Base-by-base conservation (phyloP, 2,797 vertebrate genomes). In the Stomatorhinus walkeri region DNA sequence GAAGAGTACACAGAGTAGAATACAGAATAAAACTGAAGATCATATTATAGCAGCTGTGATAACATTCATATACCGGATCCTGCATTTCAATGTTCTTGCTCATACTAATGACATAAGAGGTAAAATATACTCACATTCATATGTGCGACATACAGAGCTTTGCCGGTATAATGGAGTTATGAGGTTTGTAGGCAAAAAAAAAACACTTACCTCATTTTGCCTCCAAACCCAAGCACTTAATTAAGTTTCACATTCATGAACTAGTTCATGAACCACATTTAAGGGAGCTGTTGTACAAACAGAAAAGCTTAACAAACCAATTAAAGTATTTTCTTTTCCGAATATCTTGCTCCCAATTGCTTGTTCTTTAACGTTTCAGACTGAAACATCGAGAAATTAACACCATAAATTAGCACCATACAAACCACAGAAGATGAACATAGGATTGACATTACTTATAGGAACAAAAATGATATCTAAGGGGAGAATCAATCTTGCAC, bases 161-260 rank as follows among this genome's bases (percentile, higher is more conserved):
- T 88, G 89, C 9, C 88, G 88, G 88, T 89, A 89, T 89, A 88
- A 87, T 8, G 32, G 84, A 88, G 46, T 6, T 59, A 3, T 40
- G 28, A 85, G 43, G 48, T 52, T 72, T 28, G 64, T 51, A 46
- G 22, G 84, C 56, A 89, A 56, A 56, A 68, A 68, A 72, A 72
- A 76, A 40, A 7, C 32, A 40, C 12, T 49, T 16, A 8, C 48
- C 64, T 72, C 51, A 19, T 7, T 46, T 46, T 8, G 7, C 84
- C 84, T 51, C 51, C 56, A n/a, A 52, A 79, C 28, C 72, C 46
- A 88, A 87, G 61, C 64, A 87, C 48, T 72, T 85, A 19, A 76
- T 87, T 88, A 91, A 92, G 90, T 91, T 93, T 92, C 94, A 95
- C 94, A 95, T 95, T 95, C 95, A 95, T 91, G 91, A 93, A 51